Evolutionary conservation across 2,113 vertebrate species (phyloP), one percentile per base, ranked within the genome.

Genomic region (Motacilla tschutschensis): DNA sequence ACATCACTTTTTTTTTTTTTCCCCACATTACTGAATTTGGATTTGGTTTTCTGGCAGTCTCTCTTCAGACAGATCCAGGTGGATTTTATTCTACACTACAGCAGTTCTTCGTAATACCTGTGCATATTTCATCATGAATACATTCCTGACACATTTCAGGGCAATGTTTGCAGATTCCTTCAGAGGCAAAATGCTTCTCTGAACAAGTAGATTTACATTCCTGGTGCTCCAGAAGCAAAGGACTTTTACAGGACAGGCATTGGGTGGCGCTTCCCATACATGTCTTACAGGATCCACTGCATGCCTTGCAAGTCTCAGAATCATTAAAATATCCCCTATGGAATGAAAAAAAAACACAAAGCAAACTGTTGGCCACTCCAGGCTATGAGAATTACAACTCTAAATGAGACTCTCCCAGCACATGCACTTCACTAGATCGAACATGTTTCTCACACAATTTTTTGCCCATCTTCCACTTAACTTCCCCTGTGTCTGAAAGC

Each of bases 71-170:
- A 60, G 14, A 41, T 67, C 5, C 31, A 72, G n/a, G 20, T 33
- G 25, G 40, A 62, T 79, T 85, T 89, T 31, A 88, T 14, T 35
- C 25, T 79, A 36, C 26, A 21, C 24, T 79, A 58, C 25, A 59
- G 10, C 7, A 64, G 6, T 51, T 90, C 20, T 82, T 62, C 33
- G 7, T 5, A 57, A 58, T 96, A 99, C 98, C 98, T 95, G 95
- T 97, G 89, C 99, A 99, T 14, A 84, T 95, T 73, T 96, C 90
- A 15, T 96, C 79, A 14, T 96, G 83, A 85, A 96, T 97, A 79
- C 99, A 99, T 14, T 97, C 94, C 36, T 84, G 93, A 85, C 99
- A 99, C 93, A 84, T 94, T 51, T 85, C 47, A 14, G 98, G 97
- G 54, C 99, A 99, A 26, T 7, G 97, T 78, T 79, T 93, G 72